phyloP scores from a whole-genome alignment of 2,888 invertebrate species.

The Tupiocoris notatus region DNA sequence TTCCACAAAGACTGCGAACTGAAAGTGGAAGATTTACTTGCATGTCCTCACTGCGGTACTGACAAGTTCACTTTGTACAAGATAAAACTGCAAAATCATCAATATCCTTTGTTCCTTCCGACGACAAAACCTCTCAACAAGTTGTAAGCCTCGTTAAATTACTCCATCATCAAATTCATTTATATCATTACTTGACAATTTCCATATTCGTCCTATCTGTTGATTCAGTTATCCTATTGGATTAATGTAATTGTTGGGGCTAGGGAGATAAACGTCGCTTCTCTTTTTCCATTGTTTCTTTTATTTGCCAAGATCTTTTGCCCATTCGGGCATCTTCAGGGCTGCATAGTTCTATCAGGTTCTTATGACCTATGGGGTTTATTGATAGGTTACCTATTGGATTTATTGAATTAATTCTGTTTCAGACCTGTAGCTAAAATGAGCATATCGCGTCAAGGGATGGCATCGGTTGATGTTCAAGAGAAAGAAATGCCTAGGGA shows the following conservation, averaged over 20 bases:
- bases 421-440: slow-evolving; percentile 45
- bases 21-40: slow-evolving; percentile 52
- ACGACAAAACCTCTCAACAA: slow-evolving; percentile 56
- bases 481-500: slow-evolving; percentile 39
- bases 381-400: no score
- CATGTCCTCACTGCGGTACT: slow-evolving; percentile 73
- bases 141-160: slow-evolving; percentile 50
- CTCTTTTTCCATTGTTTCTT: no score
- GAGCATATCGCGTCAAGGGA: slow-evolving; percentile 13
- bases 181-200: no score
- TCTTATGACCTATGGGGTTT: no score
- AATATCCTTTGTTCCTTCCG: slow-evolving; percentile 62
- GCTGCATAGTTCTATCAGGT: no score
- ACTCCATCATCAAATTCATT: no score
- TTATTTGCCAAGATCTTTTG: no score
- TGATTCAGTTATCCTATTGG: no score
- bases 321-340: no score
- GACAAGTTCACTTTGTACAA: slow-evolving; percentile 51
- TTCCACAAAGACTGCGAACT: slow-evolving; percentile 79
- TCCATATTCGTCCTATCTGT: no score
- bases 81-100: slow-evolving; percentile 59
- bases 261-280: no score
- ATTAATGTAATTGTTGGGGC: no score
- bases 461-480: not conserved
- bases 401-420: not conserved